These are phyloP conservation scores for Cheilosia impressa DNA, from an alignment of 2,888 invertebrate species.

Conservation along the genomic window DNA sequence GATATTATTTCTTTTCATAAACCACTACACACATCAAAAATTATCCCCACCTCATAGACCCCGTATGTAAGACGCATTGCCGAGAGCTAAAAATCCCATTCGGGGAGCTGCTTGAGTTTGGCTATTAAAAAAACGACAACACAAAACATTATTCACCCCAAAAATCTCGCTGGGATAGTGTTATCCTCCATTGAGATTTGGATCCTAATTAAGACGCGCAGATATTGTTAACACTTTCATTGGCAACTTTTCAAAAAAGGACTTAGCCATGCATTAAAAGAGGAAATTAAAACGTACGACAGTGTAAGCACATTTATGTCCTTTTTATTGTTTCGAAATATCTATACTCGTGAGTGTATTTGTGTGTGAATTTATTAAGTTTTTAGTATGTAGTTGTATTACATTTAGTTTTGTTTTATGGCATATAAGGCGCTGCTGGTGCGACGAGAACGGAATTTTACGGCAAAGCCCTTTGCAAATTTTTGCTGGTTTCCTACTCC, in stretches of 20 bases:
- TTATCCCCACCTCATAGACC: constrained; percentile 15
- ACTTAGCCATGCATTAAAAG: constrained; percentile 76
- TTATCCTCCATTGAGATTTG: constrained; percentile 78
- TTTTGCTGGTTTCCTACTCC: constrained; percentile 1
- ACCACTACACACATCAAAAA: constrained; percentile 49
- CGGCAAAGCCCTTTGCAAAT: constrained; percentile 20
- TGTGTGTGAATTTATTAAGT: constrained; percentile 20
- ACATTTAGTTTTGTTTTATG: constrained; percentile 30
- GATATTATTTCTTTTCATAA: constrained; percentile 70
- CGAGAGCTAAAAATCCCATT: constrained; percentile 56
- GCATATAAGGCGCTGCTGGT: constrained; percentile 9
- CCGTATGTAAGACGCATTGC: constrained; percentile 63
- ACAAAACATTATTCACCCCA: constrained; percentile 68
- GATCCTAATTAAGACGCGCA: constrained; percentile 82
- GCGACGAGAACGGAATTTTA: constrained; percentile 26
- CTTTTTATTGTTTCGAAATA: constrained; percentile 55
- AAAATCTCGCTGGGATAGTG: constrained; percentile 60
- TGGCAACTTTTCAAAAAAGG: constrained; percentile 76
- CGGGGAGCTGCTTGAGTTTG: constrained; percentile 20
- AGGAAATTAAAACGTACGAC: constrained; percentile 72
- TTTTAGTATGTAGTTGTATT: constrained; percentile 40
- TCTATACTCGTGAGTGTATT: not conserved
- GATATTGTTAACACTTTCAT: constrained; percentile 79
- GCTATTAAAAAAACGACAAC: constrained; percentile 27
- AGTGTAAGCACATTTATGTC: constrained; percentile 62